These are phyloP conservation scores for Orientallactaga sibirica DNA, from an alignment of 2,797 vertebrate species.

Conservation along the genomic window DNA sequence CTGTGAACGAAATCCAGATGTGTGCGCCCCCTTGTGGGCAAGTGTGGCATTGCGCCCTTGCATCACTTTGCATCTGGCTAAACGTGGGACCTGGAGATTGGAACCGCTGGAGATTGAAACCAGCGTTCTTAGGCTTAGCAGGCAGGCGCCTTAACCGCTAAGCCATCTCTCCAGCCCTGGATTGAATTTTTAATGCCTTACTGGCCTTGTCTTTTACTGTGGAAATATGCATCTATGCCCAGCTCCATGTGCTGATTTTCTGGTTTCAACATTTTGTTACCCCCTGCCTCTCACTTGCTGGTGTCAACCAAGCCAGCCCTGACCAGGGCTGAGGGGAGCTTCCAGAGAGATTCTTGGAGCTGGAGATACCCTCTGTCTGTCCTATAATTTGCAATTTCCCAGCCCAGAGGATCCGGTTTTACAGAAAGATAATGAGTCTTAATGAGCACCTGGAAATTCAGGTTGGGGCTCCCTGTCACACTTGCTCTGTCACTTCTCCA, in stretches of 20 bases:
- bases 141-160: too few relatives aligned
- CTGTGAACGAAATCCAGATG: too few relatives aligned
- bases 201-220: background rate
- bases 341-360: background rate
- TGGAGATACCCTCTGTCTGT: constrained; percentile 16
- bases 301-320: background rate
- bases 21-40: too few relatives aligned
- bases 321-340: background rate
- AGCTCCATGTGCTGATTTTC: background rate
- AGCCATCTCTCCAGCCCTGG: background rate
- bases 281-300: background rate
- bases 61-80: too few relatives aligned
- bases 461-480: constrained; percentile 50
- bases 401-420: constrained; percentile 54
- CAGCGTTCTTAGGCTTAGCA: too few relatives aligned
- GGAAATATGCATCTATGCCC: background rate
- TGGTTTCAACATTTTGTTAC: background rate
- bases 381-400: constrained; percentile 53
- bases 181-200: background rate
- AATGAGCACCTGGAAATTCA: constrained; percentile 75
- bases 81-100: too few relatives aligned
- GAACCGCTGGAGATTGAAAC: too few relatives aligned
- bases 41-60: too few relatives aligned
- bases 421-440: constrained; percentile 56
- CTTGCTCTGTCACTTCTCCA: constrained; percentile 34